A percentile compares a stretch with the other conserved stretches of the same genome.
Evolutionary conservation across 2,113 vertebrate genomes (phyloP).

Genomic region (Suncus etruscus): DNA sequence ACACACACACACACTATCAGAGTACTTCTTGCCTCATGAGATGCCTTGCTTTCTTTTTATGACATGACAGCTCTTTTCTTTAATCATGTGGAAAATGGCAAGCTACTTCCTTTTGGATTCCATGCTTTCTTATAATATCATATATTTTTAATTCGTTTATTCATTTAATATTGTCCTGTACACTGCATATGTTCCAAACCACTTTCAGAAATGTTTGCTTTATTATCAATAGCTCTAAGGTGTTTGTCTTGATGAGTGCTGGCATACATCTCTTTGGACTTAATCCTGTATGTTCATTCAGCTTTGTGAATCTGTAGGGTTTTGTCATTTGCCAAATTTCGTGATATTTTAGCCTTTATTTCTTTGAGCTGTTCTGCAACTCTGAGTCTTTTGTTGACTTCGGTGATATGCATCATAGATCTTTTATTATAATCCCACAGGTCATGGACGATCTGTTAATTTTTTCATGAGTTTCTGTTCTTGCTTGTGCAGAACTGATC

Average conservation of each 20-base stretch:
- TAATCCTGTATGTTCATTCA: background rate
- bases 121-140: constrained; percentile 17
- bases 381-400: background rate
- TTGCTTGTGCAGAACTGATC: background rate
- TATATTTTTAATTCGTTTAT: background rate
- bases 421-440: constrained; percentile 27
- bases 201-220: constrained; percentile 1
- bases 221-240: background rate
- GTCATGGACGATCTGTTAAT: background rate
- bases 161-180: constrained; percentile 27
- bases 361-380: too few relatives aligned
- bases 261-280: background rate
- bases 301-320: background rate
- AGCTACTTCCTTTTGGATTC: constrained; percentile 24
- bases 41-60: background rate
- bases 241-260: background rate
- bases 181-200: constrained; percentile 16
- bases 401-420: background rate
- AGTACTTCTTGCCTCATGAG: constrained; percentile 8
- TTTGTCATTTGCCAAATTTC: too few relatives aligned
- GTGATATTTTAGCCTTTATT: too few relatives aligned
- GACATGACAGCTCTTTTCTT: constrained; percentile 54
- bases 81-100: constrained; percentile 53
- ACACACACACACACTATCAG: too few relatives aligned
- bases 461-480: constrained; percentile 26